Evolutionary conservation across 2,113 vertebrate species (phyloP).

Genomic region (Macquaria ambigua): DNA sequence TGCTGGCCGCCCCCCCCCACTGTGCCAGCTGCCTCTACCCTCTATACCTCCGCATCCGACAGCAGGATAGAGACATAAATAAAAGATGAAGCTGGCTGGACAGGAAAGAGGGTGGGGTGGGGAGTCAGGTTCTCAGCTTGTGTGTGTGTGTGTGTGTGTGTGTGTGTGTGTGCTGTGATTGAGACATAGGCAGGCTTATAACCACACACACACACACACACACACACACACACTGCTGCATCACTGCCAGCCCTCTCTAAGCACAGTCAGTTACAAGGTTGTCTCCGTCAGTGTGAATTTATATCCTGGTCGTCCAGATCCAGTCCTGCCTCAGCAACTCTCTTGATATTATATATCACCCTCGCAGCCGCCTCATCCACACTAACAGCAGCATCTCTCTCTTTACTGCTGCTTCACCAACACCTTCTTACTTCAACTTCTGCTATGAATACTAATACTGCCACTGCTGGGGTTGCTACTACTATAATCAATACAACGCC

Average conservation of each 20-base stretch:
- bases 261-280: conserved; percentile 58
- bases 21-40: conserved; percentile 17
- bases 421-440: conserved; percentile 32
- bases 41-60: conserved; percentile 49
- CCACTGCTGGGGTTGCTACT: neutral
- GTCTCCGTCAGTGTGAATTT: conserved; percentile 64
- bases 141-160: conserved; percentile 1
- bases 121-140: conserved; percentile 20
- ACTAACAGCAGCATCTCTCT: conserved; percentile 22
- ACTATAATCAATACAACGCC: conserved; percentile 10
- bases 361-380: conserved; percentile 37
- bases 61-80: conserved; percentile 72
- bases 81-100: conserved; percentile 77
- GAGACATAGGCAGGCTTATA: conserved; percentile 25
- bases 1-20: conserved; percentile 12
- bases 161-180: conserved; percentile 37
- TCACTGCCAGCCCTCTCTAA: conserved; percentile 35
- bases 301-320: conserved; percentile 52
- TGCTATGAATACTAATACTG: conserved; percentile 35
- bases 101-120: conserved; percentile 49
- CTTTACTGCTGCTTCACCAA: conserved; percentile 41
- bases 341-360: conserved; percentile 55
- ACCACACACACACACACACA: conserved; percentile 34
- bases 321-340: conserved; percentile 69
- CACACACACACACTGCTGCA: conserved; percentile 35